These are phyloP conservation scores for Montipora efflorescens DNA, from an alignment of 64 coral and sea anemone genomes.

Conservation along the genomic window DNA sequence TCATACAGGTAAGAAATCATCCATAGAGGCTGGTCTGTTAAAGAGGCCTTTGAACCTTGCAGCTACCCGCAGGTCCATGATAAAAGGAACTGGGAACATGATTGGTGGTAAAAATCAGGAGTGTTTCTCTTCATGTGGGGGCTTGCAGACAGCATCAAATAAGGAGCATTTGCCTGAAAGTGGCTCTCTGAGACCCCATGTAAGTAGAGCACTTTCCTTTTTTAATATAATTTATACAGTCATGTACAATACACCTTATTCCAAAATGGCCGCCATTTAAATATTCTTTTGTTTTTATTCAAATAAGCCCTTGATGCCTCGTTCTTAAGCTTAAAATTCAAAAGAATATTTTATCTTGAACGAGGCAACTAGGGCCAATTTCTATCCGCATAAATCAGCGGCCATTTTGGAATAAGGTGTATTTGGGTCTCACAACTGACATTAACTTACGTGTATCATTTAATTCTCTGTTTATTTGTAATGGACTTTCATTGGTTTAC, in stretches of 20 bases:
- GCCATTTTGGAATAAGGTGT: no score
- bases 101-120: neutral
- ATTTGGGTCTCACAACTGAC: no score
- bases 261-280: no score
- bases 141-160: neutral
- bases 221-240: neutral
- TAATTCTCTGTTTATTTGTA: neutral
- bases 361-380: no score
- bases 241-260: no score
- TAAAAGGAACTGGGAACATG: conserved; percentile 16
- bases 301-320: no score
- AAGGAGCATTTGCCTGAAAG: conserved; percentile 14
- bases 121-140: neutral
- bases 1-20: conserved; percentile 11
- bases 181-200: neutral
- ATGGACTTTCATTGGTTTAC: neutral
- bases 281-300: no score
- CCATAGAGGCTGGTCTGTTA: neutral
- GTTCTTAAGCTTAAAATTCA: no score
- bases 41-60: neutral
- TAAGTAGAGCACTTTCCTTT: neutral
- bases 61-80: neutral
- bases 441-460: no score
- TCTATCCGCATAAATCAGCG: no score
- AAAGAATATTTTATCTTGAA: no score